Conservation (phyloP, 2,888 invertebrate genomes). For the Galerucella calmariensis region DNA sequence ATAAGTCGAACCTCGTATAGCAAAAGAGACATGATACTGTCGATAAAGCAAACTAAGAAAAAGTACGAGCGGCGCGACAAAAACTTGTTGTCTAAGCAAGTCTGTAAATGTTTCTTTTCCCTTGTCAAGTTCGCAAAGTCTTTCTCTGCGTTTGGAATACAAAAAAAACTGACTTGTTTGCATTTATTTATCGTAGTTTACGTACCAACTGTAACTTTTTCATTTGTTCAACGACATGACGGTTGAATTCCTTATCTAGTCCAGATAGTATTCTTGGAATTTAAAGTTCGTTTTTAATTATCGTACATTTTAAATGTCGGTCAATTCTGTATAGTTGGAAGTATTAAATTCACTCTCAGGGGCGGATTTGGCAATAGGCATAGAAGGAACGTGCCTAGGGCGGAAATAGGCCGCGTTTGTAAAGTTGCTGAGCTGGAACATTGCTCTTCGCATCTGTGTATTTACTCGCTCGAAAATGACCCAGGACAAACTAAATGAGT, state of each 20-base stretch:
- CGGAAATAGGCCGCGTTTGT: too few relatives aligned
- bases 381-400: too few relatives aligned
- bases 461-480: too few relatives aligned
- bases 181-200: constrained; percentile 9
- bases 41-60: constrained; percentile 27
- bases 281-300: constrained; percentile 1
- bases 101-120: constrained; percentile 17
- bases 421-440: too few relatives aligned
- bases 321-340: too few relatives aligned
- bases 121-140: not conserved
- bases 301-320: not conserved
- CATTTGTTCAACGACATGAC: constrained; percentile 2
- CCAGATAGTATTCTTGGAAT: not conserved
- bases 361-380: too few relatives aligned
- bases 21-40: constrained; percentile 7
- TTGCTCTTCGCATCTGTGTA: too few relatives aligned
- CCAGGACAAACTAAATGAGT: too few relatives aligned
- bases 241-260: constrained; percentile 15
- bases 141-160: not conserved
- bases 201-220: not conserved
- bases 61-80: constrained; percentile 23
- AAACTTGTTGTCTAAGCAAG: constrained; percentile 31
- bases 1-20: not conserved
- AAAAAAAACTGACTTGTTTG: constrained; percentile 15
- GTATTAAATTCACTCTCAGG: too few relatives aligned